Percentiles rank a stretch among this genome's conserved stretches.
Conservation (phyloP, 2,113 vertebrate species). For the Gyps fulvus region DNA sequence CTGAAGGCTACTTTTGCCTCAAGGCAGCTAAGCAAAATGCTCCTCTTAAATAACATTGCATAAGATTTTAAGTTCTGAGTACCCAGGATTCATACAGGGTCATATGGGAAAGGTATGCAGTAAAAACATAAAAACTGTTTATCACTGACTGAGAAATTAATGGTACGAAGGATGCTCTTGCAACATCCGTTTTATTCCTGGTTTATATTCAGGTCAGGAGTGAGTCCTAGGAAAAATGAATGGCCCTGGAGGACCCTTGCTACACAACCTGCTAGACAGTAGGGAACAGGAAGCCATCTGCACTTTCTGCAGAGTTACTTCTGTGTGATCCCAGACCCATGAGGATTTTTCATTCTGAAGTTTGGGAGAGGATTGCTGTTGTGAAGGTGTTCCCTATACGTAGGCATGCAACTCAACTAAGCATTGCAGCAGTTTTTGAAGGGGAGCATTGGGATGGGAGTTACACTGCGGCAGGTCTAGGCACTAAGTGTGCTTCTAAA, state of each 20-base stretch:
- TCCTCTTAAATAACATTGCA: neutral
- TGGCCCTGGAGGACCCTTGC: neutral
- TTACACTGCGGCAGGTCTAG: neutral
- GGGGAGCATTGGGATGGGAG: neutral
- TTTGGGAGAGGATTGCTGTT: neutral
- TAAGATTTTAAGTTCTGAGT: neutral
- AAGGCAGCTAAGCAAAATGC: neutral
- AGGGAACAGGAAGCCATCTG: neutral
- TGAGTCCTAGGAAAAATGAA: neutral
- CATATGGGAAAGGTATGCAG: neutral
- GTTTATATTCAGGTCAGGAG: neutral
- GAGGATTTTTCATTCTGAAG: neutral
- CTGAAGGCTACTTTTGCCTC: neutral
- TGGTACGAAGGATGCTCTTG: neutral
- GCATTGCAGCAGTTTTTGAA: neutral
- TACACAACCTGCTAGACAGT: neutral
- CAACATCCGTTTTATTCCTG: neutral
- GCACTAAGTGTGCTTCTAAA: neutral
- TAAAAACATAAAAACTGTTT: neutral
- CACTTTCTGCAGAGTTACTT: accelerated
- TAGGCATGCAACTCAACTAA: accelerated
- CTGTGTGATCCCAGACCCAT: neutral
- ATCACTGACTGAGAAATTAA: neutral
- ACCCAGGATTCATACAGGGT: neutral
- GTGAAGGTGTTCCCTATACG: accelerated